Conservation (phyloP, 2,797 vertebrate species). For the Gobionotothen gibberifrons region DNA sequence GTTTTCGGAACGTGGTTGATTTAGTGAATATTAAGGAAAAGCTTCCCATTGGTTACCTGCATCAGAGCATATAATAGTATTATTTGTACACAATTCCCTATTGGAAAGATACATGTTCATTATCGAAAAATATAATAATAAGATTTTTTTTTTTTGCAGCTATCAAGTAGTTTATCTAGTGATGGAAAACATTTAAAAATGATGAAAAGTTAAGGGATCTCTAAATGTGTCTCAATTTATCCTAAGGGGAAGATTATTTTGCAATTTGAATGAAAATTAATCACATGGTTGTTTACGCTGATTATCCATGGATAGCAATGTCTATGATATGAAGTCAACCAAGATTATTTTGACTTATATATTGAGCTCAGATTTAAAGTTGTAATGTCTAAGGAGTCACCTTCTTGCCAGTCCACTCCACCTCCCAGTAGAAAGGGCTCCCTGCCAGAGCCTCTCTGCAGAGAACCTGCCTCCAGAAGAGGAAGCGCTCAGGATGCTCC, state of each 20-base stretch:
- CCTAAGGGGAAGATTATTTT: background rate
- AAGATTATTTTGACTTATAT: background rate
- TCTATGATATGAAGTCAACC: too few species aligned
- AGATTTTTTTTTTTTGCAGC: too few species aligned
- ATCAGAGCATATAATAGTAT: too few species aligned
- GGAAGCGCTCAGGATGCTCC: constrained; percentile 81
- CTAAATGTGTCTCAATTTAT: background rate
- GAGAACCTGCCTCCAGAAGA: constrained; percentile 85
- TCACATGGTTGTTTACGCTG: too few species aligned
- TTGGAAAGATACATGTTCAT: too few species aligned
- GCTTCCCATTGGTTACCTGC: too few species aligned
- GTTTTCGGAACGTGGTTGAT: too few species aligned
- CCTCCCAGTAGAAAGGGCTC: constrained; percentile 86
- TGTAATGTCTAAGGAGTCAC: constrained; percentile 34
- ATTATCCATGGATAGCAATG: too few species aligned
- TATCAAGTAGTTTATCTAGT: background rate
- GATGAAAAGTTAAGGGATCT: background rate
- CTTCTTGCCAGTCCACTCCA: constrained; percentile 84
- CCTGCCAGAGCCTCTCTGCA: constrained; percentile 81
- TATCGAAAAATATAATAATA: too few species aligned
- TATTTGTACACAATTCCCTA: too few species aligned
- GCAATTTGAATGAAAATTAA: too few species aligned
- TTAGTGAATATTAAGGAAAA: too few species aligned
- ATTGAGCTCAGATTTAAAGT: background rate
- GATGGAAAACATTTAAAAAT: background rate